These are phyloP conservation scores for Hemaris fuciformis DNA, from an alignment of 2,888 invertebrate genomes.

Conservation along the genomic window DNA sequence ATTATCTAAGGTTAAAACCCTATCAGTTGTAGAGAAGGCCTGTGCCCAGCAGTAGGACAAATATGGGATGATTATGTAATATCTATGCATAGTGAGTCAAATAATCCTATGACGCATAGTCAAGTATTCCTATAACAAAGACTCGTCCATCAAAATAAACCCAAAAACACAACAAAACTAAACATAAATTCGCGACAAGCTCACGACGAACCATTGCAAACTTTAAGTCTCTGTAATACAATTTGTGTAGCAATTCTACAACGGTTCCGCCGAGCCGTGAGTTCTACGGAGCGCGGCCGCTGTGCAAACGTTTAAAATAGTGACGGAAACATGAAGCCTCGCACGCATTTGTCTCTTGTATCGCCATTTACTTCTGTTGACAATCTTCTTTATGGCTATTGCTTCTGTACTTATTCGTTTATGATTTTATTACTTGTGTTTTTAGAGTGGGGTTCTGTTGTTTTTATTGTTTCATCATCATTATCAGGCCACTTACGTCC, in stretches of 20 bases:
- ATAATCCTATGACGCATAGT: too few species aligned
- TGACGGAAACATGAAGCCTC: background rate
- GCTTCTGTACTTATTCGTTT: background rate
- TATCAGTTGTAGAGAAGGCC: too few species aligned
- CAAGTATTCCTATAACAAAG: too few species aligned
- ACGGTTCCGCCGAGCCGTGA: background rate
- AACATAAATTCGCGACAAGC: background rate
- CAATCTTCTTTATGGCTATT: background rate
- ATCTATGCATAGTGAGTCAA: too few species aligned
- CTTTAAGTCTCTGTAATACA: background rate
- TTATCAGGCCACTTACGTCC: too few species aligned
- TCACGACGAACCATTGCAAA: background rate
- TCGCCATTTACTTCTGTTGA: background rate
- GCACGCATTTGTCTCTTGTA: background rate
- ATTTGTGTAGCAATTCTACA: background rate
- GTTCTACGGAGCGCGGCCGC: background rate
- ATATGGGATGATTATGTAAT: too few species aligned
- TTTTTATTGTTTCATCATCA: too few species aligned
- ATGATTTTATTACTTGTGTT: background rate
- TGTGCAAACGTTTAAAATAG: slow-evolving; percentile 3
- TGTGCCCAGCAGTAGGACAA: too few species aligned
- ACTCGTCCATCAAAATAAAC: too few species aligned
- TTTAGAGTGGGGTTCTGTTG: background rate
- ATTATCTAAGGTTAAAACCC: too few species aligned
- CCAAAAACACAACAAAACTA: background rate